Percentiles rank a stretch among this genome's conserved stretches.
Evolutionary conservation across 2,797 vertebrate genomes (phyloP).

Genomic region (Scarus forsteni): DNA sequence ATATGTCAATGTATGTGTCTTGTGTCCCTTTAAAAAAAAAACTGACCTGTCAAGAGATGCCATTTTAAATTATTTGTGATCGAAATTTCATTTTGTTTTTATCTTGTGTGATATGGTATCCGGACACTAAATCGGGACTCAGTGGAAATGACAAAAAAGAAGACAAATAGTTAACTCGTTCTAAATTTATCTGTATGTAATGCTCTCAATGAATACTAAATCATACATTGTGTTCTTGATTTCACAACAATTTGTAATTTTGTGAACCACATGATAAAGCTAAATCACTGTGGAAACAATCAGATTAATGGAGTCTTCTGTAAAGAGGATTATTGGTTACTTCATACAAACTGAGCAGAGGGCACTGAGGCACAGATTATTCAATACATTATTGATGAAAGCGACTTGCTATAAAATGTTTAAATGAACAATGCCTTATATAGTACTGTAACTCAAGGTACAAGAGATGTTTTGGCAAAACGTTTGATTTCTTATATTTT

Average conservation of each 20-base stretch:
- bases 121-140: conserved; percentile 10
- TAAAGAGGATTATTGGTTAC: neutral
- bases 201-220: conserved; percentile 2
- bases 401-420: conserved; percentile 12
- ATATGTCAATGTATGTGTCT: conserved; percentile 14
- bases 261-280: neutral
- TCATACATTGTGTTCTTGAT: conserved; percentile 1
- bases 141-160: neutral
- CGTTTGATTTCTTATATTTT: conserved; percentile 22
- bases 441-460: conserved; percentile 3
- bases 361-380: conserved; percentile 7
- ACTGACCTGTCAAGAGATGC: conserved; percentile 19
- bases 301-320: conserved; percentile 7
- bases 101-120: conserved; percentile 34
- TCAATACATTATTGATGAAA: conserved; percentile 11
- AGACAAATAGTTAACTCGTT: neutral
- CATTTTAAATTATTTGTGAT: conserved; percentile 24
- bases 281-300: conserved; percentile 17
- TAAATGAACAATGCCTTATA: neutral
- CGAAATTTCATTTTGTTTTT: conserved; percentile 19
- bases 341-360: conserved; percentile 7
- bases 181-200: conserved; percentile 9
- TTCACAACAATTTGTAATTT: conserved; percentile 11
- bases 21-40: conserved; percentile 23
- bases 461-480: conserved; percentile 3